These are phyloP conservation scores for Petrocephalus schoutedeni DNA, from an alignment of 2,797 vertebrate genomes.

Conservation along the genomic window DNA sequence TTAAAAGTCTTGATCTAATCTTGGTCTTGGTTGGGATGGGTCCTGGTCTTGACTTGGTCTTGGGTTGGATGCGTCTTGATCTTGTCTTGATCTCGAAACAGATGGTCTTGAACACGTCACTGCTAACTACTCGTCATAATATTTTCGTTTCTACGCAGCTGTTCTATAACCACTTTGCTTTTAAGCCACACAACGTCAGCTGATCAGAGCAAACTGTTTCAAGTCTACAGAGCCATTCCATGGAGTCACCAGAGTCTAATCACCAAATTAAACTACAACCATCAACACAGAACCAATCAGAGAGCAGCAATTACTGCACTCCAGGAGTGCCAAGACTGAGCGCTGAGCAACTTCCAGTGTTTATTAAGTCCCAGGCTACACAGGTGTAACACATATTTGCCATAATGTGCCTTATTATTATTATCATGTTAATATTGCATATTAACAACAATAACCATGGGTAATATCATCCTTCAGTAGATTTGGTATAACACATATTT, in stretches of 20 bases:
- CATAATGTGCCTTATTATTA: neutral
- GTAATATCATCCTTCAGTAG: neutral
- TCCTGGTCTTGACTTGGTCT: too few species aligned
- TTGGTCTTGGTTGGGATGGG: too few species aligned
- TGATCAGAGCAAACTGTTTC: neutral
- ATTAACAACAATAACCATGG: neutral
- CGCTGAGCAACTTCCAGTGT: neutral
- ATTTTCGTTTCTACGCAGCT: neutral
- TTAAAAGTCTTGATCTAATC: too few species aligned
- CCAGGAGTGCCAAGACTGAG: neutral
- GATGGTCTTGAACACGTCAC: too few species aligned
- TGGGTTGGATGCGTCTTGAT: too few species aligned
- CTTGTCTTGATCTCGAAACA: too few species aligned
- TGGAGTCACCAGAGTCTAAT: neutral
- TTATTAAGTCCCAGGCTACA: neutral
- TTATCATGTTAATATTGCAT: neutral
- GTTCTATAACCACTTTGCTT: conserved; percentile 6
- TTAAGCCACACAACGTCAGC: neutral
- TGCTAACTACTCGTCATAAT: neutral
- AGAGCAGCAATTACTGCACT: neutral
- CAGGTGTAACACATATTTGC: neutral
- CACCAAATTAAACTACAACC: neutral
- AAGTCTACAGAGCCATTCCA: neutral
- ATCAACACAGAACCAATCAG: neutral
- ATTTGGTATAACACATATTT: neutral